phyloP scores from a whole-genome alignment of 2,113 vertebrate genomes.

The Nanger granti region DNA sequence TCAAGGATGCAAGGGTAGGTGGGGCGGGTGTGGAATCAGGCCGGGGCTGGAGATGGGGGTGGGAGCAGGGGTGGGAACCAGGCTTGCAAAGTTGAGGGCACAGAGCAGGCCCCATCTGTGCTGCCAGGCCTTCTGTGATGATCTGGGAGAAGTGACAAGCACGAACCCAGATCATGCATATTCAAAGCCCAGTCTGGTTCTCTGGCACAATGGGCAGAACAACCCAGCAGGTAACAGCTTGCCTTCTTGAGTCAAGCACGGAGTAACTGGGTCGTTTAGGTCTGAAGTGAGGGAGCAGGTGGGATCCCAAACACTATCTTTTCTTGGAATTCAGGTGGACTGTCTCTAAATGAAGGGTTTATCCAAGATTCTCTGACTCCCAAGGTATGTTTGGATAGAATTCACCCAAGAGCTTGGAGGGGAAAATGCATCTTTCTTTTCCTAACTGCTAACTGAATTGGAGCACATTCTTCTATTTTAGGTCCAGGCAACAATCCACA shows the following conservation, averaged over 20 bases:
- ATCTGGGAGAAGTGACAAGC: slow-evolving; percentile 48
- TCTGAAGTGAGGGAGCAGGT: neutral
- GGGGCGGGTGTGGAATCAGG: neutral
- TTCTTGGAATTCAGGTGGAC: neutral
- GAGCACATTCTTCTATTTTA: neutral
- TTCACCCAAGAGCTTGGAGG: neutral
- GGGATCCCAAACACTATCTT: neutral
- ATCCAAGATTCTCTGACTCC: neutral
- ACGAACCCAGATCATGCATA: slow-evolving; percentile 43
- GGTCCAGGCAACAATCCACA: neutral
- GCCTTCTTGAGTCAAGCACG: neutral
- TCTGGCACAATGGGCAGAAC: slow-evolving; percentile 10
- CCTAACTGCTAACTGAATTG: neutral
- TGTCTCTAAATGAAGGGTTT: neutral
- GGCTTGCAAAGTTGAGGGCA: slow-evolving; percentile 36
- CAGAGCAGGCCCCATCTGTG: slow-evolving; percentile 49
- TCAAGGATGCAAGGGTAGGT: neutral
- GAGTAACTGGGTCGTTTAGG: neutral
- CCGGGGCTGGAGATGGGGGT: neutral
- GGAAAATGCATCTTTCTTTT: neutral
- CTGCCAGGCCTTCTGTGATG: slow-evolving; percentile 44
- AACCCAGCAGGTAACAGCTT: slow-evolving; percentile 36
- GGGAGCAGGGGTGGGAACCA: neutral
- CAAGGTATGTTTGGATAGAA: neutral
- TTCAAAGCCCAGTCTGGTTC: slow-evolving; percentile 40